Base-by-base conservation (phyloP, 2,113 vertebrate genomes). In the Polypterus bichir region DNA sequence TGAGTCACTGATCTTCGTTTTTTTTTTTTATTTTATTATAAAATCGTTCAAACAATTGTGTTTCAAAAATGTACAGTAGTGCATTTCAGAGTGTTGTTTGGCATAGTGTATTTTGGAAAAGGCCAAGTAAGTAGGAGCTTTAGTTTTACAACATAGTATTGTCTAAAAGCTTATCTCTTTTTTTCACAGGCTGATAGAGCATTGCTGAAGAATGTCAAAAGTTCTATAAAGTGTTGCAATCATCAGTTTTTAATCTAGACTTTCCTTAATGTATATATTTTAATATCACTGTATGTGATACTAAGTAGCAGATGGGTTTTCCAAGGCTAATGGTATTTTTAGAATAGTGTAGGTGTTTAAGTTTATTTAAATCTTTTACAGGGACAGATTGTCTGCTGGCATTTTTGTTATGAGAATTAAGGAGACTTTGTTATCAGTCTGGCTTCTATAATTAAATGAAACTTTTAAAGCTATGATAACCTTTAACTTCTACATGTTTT, bases 401-500 rank as follows among this genome's bases (percentile, higher is more conserved):
- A 62, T 54, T 67, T 77, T 73, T 84, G 78, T 83, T 84, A 73
- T 85, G 77, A 69, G 73, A 80, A 70, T 61, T 62, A 65, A 68
- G 74, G 77, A 77, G 81, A 78, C 80, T 67, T 59, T 57, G 62
- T 80, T 83, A 83, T 85, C 83, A 61, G 69, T 61, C 63, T 61
- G 75, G 64, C 75, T 76, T 77, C 76, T 75, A 82, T 84, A 71
- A 78, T 76, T 82, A 68, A 74, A 74, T 81, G 81, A 71, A 76
- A 81, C 81, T 83, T 74, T 73, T 66, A 67, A 54, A 59, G 62
- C 65, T 59, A 62, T 74, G 86, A 88, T 86, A 84, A 81, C 71
- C 73, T 63, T 55, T 69, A 81, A 82, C 78, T 78, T 81, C 83
- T 74, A 68, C 59, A 65, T 81, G 83, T 83, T 83, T 81, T 71